Conservation (phyloP, 2,113 vertebrate species). For the Zosterops hypoxanthus region DNA sequence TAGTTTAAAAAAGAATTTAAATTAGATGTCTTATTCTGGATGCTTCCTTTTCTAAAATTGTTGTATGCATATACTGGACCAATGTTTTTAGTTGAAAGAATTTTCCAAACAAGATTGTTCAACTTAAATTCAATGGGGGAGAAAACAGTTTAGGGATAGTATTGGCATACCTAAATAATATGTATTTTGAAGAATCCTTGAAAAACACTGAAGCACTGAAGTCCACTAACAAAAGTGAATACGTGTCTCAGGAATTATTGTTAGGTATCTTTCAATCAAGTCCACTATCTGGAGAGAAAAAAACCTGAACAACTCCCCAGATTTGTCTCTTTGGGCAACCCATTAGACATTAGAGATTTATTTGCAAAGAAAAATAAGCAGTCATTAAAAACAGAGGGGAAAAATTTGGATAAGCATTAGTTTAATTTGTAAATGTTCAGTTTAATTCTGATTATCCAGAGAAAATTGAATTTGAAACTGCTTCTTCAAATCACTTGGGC, state of each 20-base stretch:
- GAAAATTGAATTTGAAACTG: neutral
- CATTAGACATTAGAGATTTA: neutral
- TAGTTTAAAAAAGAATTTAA: neutral
- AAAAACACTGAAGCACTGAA: neutral
- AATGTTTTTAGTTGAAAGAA: neutral
- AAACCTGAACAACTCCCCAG: neutral
- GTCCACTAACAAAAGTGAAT: neutral
- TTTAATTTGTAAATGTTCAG: neutral
- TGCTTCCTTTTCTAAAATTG: neutral
- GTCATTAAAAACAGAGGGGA: neutral
- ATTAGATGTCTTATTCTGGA: neutral
- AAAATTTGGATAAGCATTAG: neutral
- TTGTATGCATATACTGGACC: neutral
- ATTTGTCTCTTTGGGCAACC: neutral
- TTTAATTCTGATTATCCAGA: neutral
- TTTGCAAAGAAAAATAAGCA: neutral
- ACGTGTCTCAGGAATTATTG: neutral
- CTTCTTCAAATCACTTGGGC: neutral
- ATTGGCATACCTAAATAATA: neutral
- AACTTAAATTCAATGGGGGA: neutral
- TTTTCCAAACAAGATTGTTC: neutral
- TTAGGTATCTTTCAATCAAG: neutral
- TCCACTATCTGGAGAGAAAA: neutral
- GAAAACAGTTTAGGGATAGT: neutral
- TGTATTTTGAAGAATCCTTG: neutral